These are phyloP conservation scores for Odontesthes bonariensis DNA, from an alignment of 2,113 vertebrate genomes.

Conservation along the genomic window DNA sequence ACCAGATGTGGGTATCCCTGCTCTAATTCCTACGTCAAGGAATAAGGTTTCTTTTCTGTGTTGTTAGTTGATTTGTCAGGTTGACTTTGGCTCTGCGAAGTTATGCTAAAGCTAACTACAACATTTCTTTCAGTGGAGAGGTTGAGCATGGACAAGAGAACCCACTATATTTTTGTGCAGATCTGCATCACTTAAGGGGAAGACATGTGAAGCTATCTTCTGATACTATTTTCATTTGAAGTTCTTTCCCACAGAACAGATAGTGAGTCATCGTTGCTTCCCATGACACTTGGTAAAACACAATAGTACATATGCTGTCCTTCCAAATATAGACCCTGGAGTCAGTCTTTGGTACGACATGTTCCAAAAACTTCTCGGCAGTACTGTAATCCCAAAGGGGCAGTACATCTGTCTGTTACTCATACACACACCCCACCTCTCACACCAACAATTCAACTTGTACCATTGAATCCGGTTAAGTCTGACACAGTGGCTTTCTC, in stretches of 20 bases:
- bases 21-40: not conserved
- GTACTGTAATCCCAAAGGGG: not conserved
- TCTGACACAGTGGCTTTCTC: slow-evolving; percentile 75
- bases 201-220: not conserved
- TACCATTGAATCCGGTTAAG: slow-evolving; percentile 86
- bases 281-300: slow-evolving; percentile 2
- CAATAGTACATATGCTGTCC: slow-evolving; percentile 27
- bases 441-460: slow-evolving; percentile 38
- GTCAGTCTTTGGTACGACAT: slow-evolving; percentile 20
- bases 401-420: not conserved
- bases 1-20: not conserved
- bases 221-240: not conserved
- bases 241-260: slow-evolving; percentile 8
- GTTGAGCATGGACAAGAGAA: not conserved
- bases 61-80: not conserved
- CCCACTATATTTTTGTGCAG: not conserved
- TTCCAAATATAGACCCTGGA: slow-evolving; percentile 19
- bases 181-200: not conserved
- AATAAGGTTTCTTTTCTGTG: not conserved
- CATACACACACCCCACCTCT: not conserved
- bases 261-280: slow-evolving; percentile 32
- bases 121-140: not conserved
- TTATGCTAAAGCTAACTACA: not conserved
- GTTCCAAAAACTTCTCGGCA: slow-evolving; percentile 15
- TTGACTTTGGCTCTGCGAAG: not conserved